Base-by-base conservation (phyloP, 2,113 vertebrate species). In the Axis porcinus region DNA sequence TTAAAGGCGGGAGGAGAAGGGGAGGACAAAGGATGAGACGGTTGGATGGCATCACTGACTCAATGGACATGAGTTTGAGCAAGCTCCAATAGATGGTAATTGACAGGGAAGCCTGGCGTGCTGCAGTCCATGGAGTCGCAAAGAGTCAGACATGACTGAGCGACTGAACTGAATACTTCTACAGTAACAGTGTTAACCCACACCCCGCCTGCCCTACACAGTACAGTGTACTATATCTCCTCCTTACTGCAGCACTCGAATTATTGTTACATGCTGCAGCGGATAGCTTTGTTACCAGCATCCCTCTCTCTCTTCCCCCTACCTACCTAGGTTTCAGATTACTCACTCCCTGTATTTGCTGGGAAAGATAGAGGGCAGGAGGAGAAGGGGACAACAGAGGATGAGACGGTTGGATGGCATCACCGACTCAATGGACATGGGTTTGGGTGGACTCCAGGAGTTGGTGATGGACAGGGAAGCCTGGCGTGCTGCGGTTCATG, bases 401-500 rank as follows among this genome's bases (percentile, higher is more conserved):
- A 70, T 36, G 64, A 70, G n/a, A 70, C 21, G 17, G 64, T n/a
- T 36, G 64, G 64, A 67, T 67, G 64, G 33, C 64, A 67, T 19
- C 33, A 67, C 64, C 8, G 19, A 67, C 33, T 67, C 64, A 67
- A 67, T 36, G 64, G n/a, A 70, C 64, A 5, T 21, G 17, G 64
- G 64, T 36, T 70, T 70, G 33, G 64, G 64, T 70, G 64, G n/a
- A 70, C n/a, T 21, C n/a, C 2, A 4, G 64, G n/a, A 70, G 64
- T 36, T 67, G n/a, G 64, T 67, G n/a, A 67, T 21, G 64, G 8
- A 67, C 33, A 67, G 64, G 64, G 64, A 67, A n/a, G n/a, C n/a
- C 64, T 36, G n/a, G n/a, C 2, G 0, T 36, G 17, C 64, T 67
- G n/a, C 0, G 4, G 17, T 67, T 67, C 64, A 21, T 67, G 64